These are phyloP conservation scores for Volucella inflata DNA, from an alignment of 2,888 invertebrate species.

Conservation along the genomic window DNA sequence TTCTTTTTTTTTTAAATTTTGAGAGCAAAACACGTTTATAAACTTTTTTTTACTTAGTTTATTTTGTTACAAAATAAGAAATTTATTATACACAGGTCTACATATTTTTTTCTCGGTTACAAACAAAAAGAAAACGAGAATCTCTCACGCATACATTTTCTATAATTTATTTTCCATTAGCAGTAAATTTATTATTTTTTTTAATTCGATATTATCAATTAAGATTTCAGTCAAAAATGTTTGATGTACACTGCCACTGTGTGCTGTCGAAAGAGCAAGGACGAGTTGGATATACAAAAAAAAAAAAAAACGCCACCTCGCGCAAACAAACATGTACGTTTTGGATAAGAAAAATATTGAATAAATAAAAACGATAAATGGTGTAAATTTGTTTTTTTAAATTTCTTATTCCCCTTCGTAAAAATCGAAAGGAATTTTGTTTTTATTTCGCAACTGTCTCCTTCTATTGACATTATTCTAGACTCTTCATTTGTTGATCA, in stretches of 20 bases:
- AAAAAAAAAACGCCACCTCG: conserved; percentile 2
- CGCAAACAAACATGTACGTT: background rate
- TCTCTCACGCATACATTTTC: conserved; percentile 46
- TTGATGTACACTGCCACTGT: conserved; percentile 22
- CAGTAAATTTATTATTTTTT: conserved; percentile 33
- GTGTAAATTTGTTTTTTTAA: conserved; percentile 19
- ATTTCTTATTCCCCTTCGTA: conserved; percentile 79
- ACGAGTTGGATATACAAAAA: conserved; percentile 20
- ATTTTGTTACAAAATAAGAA: conserved; percentile 64
- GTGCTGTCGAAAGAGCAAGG: conserved; percentile 36
- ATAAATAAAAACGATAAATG: conserved; percentile 28
- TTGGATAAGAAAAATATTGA: conserved; percentile 18
- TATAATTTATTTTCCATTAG: conserved; percentile 41
- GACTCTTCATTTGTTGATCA: conserved; percentile 53
- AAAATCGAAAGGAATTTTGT: conserved; percentile 80
- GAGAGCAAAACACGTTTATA: background rate
- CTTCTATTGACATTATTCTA: conserved; percentile 64
- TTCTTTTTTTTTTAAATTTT: background rate
- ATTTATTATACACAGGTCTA: conserved; percentile 53
- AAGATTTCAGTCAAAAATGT: conserved; percentile 59
- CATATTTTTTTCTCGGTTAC: conserved; percentile 23
- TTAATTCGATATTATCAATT: conserved; percentile 53
- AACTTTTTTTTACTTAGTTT: conserved; percentile 41
- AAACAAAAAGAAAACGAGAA: conserved; percentile 36
- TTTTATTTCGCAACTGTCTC: conserved; percentile 58